Evolutionary conservation across 2,888 invertebrate species (phyloP), one percentile per base, ranked within the genome.

Genomic region (Pegoplata infirma): DNA sequence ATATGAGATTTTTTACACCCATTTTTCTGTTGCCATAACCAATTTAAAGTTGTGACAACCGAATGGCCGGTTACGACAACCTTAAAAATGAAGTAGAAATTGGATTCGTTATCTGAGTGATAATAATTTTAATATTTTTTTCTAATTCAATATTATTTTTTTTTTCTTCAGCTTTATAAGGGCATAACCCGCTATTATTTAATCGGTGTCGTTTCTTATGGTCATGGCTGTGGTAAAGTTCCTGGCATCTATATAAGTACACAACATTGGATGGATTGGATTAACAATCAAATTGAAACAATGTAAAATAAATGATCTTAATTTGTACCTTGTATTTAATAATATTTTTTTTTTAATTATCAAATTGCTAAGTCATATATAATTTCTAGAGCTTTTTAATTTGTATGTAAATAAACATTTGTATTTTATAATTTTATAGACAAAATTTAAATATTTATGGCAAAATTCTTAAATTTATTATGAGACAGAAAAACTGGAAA

Each of bases 131-230:
- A 32, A 10, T n/a, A n/a, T 32, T 32, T 0, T 17, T 72, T n/a
- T 16, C 2, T 69, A 14, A 10, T 53, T 12, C 12, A 17, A 19
- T 7, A 58, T 40, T 25, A 44, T 14, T 40, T 44, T 14, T 36
- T 59, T 46, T 53, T 32, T 59, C 40, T 61, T 36, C 5, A 83
- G 83, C 58, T 80, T 10, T 83, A 82, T 21, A 83, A 83, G 47
- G 83, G 83, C 6, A 69, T 74, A 7, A 77, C 72, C 0, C 80
- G 80, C 5, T 85, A 82, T 85, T 91, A 83, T 58, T 73, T 92
- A 81, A 91, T 93, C 53, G 94, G 94, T 1, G 90, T 94, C 0
- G 93, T 93, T 1, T 93, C 93, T 0, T 94, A 92, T 85, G 93
- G 93, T 1, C 91, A 91, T 82, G 90, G 91, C 64, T 93, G 93